Conservation (phyloP, 1,140 invertebrate genomes). For the Teleopsis dalmanni region DNA sequence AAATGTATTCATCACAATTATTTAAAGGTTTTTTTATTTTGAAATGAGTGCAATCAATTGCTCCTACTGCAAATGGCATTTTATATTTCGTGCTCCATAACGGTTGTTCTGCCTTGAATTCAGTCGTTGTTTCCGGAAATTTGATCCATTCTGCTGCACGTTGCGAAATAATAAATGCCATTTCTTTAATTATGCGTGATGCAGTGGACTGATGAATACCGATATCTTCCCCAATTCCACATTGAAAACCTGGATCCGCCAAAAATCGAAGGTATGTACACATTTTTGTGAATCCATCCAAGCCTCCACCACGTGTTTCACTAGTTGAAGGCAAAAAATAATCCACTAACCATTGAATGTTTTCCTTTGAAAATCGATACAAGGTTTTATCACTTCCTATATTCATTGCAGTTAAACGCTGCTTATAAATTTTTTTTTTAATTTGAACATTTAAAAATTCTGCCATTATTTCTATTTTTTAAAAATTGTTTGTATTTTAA, state of each 20-base stretch:
- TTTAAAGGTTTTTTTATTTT: constrained; percentile 2
- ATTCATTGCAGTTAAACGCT: neutral
- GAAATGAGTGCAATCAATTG: constrained; percentile 4
- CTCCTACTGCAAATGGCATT: constrained; percentile 2
- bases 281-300: constrained; percentile 14
- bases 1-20: constrained; percentile 2
- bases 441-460: neutral
- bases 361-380: neutral
- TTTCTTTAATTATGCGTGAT: constrained; percentile 13
- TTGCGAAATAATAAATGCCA: constrained; percentile 12
- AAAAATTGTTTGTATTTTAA: too few relatives aligned
- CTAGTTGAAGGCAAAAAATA: constrained; percentile 15
- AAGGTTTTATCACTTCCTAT: too few relatives aligned
- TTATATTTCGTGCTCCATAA: neutral
- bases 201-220: constrained; percentile 19
- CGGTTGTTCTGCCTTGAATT: neutral
- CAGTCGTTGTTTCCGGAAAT: neutral
- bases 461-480: neutral
- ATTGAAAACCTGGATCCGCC: constrained; percentile 22
- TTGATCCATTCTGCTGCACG: constrained; percentile 15
- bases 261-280: constrained; percentile 18
- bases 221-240: constrained; percentile 15
- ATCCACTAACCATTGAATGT: constrained; percentile 16
- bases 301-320: constrained; percentile 17
- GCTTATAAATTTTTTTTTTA: neutral